A percentile compares a stretch with the other conserved stretches of the same genome.
Evolutionary conservation across 2,888 invertebrate genomes (phyloP).

Genomic region (Teleogryllus oceanicus): DNA sequence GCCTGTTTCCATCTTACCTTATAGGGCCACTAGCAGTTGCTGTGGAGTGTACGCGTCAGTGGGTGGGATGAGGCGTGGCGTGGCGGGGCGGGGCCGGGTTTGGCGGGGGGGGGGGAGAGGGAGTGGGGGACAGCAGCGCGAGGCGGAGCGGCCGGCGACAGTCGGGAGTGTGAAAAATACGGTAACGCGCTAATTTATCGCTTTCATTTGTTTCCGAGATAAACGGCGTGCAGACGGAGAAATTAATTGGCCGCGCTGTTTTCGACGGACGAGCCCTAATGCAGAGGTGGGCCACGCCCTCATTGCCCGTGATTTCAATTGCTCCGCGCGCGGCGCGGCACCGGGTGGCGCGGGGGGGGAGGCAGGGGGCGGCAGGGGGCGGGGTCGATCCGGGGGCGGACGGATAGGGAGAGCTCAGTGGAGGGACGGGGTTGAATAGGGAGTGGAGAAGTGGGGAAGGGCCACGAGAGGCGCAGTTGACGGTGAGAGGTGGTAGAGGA

Average conservation of each 20-base stretch:
- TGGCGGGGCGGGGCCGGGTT: neutral
- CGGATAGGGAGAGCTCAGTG: neutral
- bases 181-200: neutral
- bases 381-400: too few relatives aligned
- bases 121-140: neutral
- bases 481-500: neutral
- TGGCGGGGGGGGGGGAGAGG: neutral
- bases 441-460: neutral
- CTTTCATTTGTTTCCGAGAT: neutral
- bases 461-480: too few relatives aligned
- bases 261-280: slow-evolving; percentile 7
- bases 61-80: neutral
- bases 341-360: neutral
- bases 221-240: slow-evolving; percentile 18
- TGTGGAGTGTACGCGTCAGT: too few relatives aligned
- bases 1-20: too few relatives aligned
- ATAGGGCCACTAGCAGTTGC: too few relatives aligned
- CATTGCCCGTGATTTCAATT: slow-evolving; percentile 11
- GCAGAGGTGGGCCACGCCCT: neutral
- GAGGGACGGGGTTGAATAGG: neutral
- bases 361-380: too few relatives aligned
- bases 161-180: slow-evolving; percentile 10
- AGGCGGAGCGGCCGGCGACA: slow-evolving; percentile 18
- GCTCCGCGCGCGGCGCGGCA: neutral
- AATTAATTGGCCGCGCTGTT: slow-evolving; percentile 3